These are phyloP conservation scores for Macroramphosus scolopax DNA, from an alignment of 2,797 vertebrate genomes.

Conservation along the genomic window DNA sequence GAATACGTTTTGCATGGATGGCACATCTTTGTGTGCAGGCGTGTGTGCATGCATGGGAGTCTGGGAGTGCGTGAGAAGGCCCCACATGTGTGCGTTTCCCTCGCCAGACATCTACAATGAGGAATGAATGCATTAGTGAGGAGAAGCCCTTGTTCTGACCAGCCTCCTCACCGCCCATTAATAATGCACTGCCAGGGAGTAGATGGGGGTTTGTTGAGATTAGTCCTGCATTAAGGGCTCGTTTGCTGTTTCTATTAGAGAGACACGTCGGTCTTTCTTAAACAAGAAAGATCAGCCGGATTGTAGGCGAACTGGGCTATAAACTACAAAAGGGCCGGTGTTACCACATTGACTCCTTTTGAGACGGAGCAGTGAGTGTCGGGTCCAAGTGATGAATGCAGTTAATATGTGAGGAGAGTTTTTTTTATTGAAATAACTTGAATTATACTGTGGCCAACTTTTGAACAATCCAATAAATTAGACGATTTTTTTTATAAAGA, in stretches of 20 bases:
- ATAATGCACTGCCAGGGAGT: constrained; percentile 71
- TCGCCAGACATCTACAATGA: constrained; percentile 66
- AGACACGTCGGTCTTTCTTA: constrained; percentile 62
- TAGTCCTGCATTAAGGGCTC: constrained; percentile 71
- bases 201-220: constrained; percentile 65
- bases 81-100: constrained; percentile 41
- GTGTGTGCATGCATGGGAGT: constrained; percentile 3
- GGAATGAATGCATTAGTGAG: constrained; percentile 70
- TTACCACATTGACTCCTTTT: no score
- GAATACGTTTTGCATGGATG: constrained; percentile 41
- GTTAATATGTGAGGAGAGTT: no score
- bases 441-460: no score
- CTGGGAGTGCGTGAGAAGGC: constrained; percentile 9
- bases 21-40: constrained; percentile 19
- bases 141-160: constrained; percentile 66
- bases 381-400: no score
- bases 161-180: constrained; percentile 68
- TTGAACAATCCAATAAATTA: no score
- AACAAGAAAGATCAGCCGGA: constrained; percentile 54
- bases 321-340: constrained; percentile 47
- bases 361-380: not conserved
- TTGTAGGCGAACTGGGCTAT: constrained; percentile 57
- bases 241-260: constrained; percentile 67
- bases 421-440: no score
- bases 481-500: no score